Conservation (phyloP, 2,797 vertebrate species). For the Malacoraja senta region DNA sequence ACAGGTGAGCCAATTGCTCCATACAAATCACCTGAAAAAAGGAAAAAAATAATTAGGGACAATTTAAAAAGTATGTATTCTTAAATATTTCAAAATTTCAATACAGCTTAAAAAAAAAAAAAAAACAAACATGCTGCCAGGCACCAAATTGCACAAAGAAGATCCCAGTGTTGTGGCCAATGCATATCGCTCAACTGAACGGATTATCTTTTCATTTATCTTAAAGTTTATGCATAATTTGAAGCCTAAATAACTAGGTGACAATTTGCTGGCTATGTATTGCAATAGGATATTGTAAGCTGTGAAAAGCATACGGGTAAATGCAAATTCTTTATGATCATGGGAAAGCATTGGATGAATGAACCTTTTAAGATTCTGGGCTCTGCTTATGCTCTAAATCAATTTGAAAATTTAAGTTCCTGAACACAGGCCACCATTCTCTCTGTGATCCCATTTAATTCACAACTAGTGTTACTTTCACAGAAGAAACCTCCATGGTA, state of each 20-base stretch:
- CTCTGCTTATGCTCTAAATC: too few species aligned
- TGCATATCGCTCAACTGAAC: neutral
- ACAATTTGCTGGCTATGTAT: neutral
- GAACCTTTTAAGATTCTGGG: neutral
- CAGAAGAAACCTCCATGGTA: neutral
- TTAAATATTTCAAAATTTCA: neutral
- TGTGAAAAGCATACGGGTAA: neutral
- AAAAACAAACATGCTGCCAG: neutral
- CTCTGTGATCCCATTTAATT: neutral
- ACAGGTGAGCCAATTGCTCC: constrained; percentile 75
- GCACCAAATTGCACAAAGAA: neutral
- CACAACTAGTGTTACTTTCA: neutral
- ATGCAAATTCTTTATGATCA: neutral
- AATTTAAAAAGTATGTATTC: neutral
- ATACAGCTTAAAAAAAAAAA: neutral
- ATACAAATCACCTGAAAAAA: constrained; percentile 65
- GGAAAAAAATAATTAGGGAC: neutral
- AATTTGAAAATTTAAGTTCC: too few species aligned
- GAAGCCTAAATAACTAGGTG: too few species aligned
- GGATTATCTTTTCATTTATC: neutral
- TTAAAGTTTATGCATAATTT: neutral
- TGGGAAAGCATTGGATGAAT: neutral
- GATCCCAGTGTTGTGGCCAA: neutral
- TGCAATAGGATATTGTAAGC: too few species aligned
- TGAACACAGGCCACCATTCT: neutral